Conservation (phyloP, 2,113 vertebrate species). For the Cyanocitta stelleri region DNA sequence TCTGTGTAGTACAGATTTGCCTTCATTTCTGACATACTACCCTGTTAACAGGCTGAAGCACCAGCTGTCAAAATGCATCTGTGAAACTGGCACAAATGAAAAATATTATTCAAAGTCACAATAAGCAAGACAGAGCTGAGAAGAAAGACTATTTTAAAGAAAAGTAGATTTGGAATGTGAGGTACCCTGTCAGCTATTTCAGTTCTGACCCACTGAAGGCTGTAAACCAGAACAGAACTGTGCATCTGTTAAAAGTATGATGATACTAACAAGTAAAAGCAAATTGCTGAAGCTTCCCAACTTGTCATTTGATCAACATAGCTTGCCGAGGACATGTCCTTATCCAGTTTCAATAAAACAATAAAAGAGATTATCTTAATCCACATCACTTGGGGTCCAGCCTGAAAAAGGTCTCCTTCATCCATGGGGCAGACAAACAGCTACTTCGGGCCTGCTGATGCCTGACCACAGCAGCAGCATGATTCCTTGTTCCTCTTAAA, state of each 20-base stretch:
- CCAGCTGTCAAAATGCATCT: neutral
- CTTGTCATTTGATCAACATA: neutral
- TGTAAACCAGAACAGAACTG: neutral
- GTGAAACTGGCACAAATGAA: neutral
- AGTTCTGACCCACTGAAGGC: neutral
- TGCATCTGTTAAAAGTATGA: neutral
- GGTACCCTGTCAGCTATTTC: neutral
- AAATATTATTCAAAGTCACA: neutral
- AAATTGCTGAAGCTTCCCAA: neutral
- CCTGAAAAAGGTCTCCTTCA: neutral
- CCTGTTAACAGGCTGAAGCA: neutral
- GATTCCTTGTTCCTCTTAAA: neutral
- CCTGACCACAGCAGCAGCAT: neutral
- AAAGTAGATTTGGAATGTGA: neutral
- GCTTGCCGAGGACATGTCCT: neutral
- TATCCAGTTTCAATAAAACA: neutral
- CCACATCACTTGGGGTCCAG: neutral
- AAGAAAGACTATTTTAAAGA: neutral
- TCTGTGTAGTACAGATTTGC: neutral
- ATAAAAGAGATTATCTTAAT: neutral
- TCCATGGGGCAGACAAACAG: neutral
- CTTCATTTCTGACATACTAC: neutral
- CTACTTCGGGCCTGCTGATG: neutral
- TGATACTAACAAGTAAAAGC: neutral
- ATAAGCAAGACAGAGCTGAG: neutral